These are phyloP conservation scores for Philypnodon macrostomus DNA, from an alignment of 2,797 vertebrate genomes.

Conservation along the genomic window DNA sequence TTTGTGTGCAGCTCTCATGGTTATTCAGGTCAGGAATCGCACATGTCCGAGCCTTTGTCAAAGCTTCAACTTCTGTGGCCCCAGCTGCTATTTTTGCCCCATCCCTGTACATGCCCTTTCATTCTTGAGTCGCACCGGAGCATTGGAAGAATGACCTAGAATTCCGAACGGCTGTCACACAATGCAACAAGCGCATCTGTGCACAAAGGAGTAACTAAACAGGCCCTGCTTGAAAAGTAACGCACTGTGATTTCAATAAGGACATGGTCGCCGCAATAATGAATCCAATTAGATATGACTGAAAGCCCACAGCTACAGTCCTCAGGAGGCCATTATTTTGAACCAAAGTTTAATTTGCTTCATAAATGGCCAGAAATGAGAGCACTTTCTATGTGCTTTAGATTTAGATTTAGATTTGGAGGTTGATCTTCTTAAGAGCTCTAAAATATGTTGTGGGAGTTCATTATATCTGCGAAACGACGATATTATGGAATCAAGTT, in stretches of 20 bases:
- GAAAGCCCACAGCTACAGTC: slow-evolving; percentile 12
- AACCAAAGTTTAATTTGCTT: slow-evolving; percentile 11
- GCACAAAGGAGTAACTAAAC: slow-evolving; percentile 42
- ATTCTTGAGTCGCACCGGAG: slow-evolving; percentile 64
- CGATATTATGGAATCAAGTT: no score
- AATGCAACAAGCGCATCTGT: slow-evolving; percentile 45
- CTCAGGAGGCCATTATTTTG: slow-evolving; percentile 13
- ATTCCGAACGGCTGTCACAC: slow-evolving; percentile 58
- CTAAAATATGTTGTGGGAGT: not conserved
- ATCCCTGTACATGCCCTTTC: slow-evolving; percentile 66
- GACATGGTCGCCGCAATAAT: slow-evolving; percentile 7
- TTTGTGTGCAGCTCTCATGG: no score
- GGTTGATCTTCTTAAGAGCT: not conserved
- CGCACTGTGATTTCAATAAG: slow-evolving; percentile 12
- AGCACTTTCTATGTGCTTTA: not conserved
- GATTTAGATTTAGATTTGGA: no score
- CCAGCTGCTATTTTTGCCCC: slow-evolving; percentile 67
- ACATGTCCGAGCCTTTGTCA: slow-evolving; percentile 68
- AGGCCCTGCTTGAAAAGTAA: slow-evolving; percentile 8
- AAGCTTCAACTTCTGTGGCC: slow-evolving; percentile 61
- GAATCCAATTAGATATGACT: slow-evolving; percentile 20
- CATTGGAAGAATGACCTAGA: slow-evolving; percentile 65
- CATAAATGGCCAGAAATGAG: slow-evolving; percentile 1
- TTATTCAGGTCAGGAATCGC: slow-evolving; percentile 66
- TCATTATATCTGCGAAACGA: no score